Conservation (phyloP, 2,113 vertebrate species). For the Cryptotis parvus region DNA sequence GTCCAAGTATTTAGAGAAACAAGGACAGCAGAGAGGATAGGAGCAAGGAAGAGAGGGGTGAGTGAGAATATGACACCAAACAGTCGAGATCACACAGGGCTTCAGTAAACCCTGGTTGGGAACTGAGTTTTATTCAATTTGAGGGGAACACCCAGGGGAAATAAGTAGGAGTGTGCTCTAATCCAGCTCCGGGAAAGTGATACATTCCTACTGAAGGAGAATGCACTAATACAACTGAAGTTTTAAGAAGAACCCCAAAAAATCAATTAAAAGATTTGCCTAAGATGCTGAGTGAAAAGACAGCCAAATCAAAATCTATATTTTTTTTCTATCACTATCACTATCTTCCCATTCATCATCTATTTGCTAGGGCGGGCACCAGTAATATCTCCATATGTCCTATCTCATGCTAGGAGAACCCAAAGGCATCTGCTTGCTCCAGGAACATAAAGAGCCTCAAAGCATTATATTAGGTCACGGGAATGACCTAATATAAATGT, state of each 20-base stretch:
- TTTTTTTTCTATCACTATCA: no score
- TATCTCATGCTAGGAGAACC: no score
- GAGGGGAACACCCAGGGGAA: not conserved
- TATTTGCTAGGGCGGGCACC: no score
- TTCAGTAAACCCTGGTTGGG: not conserved
- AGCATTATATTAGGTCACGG: no score
- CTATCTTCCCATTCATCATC: no score
- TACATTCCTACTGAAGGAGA: no score
- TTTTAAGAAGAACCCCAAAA: conserved; percentile 9
- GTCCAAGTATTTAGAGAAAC: not conserved
- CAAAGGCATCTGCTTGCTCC: no score
- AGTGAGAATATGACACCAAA: not conserved
- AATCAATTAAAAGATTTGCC: conserved; percentile 12
- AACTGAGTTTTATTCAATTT: not conserved
- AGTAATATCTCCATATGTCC: no score
- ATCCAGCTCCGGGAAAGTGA: no score
- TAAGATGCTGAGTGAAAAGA: conserved; percentile 1
- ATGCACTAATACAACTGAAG: not conserved
- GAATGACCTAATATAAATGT: no score
- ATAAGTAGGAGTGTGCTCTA: not conserved
- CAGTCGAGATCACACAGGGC: not conserved
- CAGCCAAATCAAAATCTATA: conserved; percentile 21
- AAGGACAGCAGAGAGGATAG: conserved; percentile 28
- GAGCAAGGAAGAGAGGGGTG: not conserved
- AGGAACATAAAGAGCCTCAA: no score